These are phyloP conservation scores for Drosophila melanica DNA, from an alignment of 1,140 invertebrate species.

Conservation along the genomic window DNA sequence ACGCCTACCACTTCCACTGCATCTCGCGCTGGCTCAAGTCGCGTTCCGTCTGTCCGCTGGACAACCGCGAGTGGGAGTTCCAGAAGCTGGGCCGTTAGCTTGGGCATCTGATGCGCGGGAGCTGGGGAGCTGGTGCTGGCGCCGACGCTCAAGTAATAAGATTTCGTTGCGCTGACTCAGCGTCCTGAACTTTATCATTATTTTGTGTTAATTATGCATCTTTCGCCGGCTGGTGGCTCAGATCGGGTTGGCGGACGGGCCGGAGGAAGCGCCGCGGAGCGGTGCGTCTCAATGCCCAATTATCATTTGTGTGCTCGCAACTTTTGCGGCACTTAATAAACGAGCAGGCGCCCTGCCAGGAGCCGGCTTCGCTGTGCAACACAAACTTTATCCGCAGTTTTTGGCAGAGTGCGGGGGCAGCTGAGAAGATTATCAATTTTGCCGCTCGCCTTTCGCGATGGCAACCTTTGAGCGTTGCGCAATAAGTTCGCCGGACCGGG, in stretches of 20 bases:
- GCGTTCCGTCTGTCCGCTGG: conserved; percentile 98
- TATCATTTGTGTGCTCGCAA: conserved; percentile 74
- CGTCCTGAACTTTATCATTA: conserved; percentile 76
- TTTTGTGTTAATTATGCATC: conserved; percentile 80
- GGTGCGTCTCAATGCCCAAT: conserved; percentile 66
- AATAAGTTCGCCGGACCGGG: conserved; percentile 52
- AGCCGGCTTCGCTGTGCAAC: conserved; percentile 13
- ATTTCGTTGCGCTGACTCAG: conserved; percentile 55
- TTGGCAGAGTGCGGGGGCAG: neutral
- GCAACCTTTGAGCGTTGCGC: conserved; percentile 73
- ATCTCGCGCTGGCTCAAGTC: conserved; percentile 99
- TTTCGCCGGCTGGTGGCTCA: conserved; percentile 49
- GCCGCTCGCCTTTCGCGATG: conserved; percentile 61
- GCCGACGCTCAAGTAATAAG: conserved; percentile 49
- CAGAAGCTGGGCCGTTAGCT: conserved; percentile 90
- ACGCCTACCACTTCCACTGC: conserved; percentile 99
- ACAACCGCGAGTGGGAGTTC: conserved; percentile 99
- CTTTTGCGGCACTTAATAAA: conserved; percentile 79
- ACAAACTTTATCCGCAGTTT: conserved; percentile 68
- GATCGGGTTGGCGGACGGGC: neutral
- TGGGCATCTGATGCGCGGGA: no score
- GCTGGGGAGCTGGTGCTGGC: neutral
- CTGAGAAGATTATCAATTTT: conserved; percentile 67
- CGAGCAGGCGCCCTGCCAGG: conserved; percentile 44
- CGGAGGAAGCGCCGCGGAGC: no score